phyloP scores from a whole-genome alignment of 1,140 invertebrate species.

The Rhynchophorus ferrugineus region DNA sequence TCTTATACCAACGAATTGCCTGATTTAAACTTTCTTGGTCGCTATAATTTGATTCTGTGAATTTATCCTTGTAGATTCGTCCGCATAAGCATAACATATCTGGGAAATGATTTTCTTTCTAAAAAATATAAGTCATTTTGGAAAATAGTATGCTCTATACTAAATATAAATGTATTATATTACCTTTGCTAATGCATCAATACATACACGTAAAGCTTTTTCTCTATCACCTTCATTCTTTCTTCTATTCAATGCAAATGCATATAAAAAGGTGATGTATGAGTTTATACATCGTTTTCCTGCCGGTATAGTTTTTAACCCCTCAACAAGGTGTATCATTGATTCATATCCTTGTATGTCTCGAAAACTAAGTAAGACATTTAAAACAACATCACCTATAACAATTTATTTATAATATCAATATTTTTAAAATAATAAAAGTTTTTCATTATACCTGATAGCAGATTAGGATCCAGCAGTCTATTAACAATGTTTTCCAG shows the following conservation, averaged over 20 bases:
- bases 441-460: too few relatives aligned
- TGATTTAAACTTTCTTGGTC: constrained; percentile 83
- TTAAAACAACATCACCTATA: constrained; percentile 77
- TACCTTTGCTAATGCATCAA: constrained; percentile 74
- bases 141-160: neutral
- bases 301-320: constrained; percentile 87
- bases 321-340: constrained; percentile 95
- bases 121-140: constrained; percentile 16
- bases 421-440: too few relatives aligned
- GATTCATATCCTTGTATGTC: constrained; percentile 96
- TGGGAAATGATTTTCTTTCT: constrained; percentile 85
- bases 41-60: constrained; percentile 88
- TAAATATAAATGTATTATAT: constrained; percentile 1
- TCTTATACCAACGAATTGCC: constrained; percentile 97
- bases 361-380: constrained; percentile 85
- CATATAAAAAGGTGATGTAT: constrained; percentile 88
- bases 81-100: constrained; percentile 99
- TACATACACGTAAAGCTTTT: constrained; percentile 85
- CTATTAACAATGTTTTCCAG: constrained; percentile 86
- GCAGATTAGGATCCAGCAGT: constrained; percentile 92
- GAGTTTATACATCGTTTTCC: constrained; percentile 84
- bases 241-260: constrained; percentile 93
- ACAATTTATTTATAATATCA: too few relatives aligned
- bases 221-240: constrained; percentile 92
- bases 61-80: constrained; percentile 98